These are phyloP conservation scores for Gastracanthus pulcherrimus DNA, from an alignment of 2,888 invertebrate genomes.

Conservation along the genomic window DNA sequence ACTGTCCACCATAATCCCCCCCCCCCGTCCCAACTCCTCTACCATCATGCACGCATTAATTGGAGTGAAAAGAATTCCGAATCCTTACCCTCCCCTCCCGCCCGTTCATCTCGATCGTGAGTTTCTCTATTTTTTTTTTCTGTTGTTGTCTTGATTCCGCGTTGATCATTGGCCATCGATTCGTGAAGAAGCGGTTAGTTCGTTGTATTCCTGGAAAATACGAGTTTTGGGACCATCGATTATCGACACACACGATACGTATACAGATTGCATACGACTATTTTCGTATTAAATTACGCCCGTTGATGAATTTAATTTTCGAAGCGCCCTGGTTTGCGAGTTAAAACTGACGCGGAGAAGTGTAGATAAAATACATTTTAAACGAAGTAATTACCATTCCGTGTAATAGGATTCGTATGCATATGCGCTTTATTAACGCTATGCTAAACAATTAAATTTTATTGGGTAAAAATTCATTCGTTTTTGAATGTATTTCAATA, in stretches of 20 bases:
- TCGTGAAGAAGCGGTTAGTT: conserved; percentile 13
- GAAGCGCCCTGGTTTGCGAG: not conserved
- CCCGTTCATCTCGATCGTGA: conserved; percentile 7
- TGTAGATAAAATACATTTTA: too few species aligned
- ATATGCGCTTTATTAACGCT: too few species aligned
- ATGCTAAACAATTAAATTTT: too few species aligned
- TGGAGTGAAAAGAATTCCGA: not conserved
- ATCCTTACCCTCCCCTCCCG: not conserved
- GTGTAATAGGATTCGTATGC: too few species aligned
- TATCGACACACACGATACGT: conserved; percentile 45
- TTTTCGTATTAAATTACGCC: conserved; percentile 44
- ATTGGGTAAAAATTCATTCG: too few species aligned
- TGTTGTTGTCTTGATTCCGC: not conserved
- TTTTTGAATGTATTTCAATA: too few species aligned
- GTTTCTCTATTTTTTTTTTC: not conserved
- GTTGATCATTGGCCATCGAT: conserved; percentile 3
- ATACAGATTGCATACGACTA: conserved; percentile 46
- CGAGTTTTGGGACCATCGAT: conserved; percentile 62
- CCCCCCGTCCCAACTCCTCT: not conserved
- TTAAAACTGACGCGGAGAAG: too few species aligned
- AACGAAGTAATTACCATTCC: too few species aligned
- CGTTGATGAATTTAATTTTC: conserved; percentile 49
- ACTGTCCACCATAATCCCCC: too few species aligned
- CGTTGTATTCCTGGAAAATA: conserved; percentile 32
- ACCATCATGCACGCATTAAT: too few species aligned